Evolutionary conservation across 2,797 vertebrate species (phyloP).

Genomic region (Mareca penelope): DNA sequence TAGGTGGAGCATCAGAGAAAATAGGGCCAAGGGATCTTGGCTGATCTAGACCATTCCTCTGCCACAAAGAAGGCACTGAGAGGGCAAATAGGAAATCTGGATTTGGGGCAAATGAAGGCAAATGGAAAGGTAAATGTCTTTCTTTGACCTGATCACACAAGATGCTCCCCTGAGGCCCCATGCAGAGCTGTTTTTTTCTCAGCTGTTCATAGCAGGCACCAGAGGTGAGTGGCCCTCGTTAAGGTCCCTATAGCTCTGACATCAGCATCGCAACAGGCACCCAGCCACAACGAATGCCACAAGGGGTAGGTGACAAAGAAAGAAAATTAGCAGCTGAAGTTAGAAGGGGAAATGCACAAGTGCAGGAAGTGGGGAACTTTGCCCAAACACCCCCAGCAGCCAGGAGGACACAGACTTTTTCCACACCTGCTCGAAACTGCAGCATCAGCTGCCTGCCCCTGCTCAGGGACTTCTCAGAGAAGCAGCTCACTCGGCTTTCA

Average conservation of each 20-base stretch:
- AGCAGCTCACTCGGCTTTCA: not conserved
- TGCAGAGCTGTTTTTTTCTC: rapidly evolving
- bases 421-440: not conserved
- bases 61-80: not conserved
- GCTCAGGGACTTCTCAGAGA: not conserved
- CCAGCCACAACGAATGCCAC: not conserved
- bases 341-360: rapidly evolving
- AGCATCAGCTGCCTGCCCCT: not conserved
- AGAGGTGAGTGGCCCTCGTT: rapidly evolving
- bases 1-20: not conserved
- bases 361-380: not conserved
- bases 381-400: rapidly evolving
- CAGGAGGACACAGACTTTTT: not conserved
- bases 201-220: too few relatives aligned
- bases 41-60: not conserved
- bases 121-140: not conserved
- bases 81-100: not conserved
- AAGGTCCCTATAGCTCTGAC: rapidly evolving
- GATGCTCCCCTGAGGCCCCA: not conserved
- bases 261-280: not conserved
- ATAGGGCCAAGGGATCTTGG: not conserved
- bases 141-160: not conserved
- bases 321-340: not conserved
- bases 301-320: not conserved
- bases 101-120: not conserved